Evolutionary conservation across 2,113 vertebrate genomes (phyloP).

Genomic region (Chrysemys picta): DNA sequence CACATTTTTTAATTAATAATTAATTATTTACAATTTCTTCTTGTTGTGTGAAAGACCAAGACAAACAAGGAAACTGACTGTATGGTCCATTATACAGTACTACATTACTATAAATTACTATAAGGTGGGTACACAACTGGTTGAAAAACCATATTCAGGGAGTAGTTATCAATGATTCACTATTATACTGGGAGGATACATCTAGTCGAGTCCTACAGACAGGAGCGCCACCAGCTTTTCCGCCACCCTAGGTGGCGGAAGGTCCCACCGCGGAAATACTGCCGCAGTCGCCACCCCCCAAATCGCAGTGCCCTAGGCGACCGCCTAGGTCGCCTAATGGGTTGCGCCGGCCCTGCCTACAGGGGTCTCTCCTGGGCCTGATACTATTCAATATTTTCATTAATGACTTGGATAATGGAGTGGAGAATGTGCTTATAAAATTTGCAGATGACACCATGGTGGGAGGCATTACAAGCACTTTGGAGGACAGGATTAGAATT

Average conservation of each 20-base stretch:
- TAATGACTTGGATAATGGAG: neutral
- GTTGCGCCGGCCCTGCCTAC: no score
- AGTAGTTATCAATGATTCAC: neutral
- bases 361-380: neutral
- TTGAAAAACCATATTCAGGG: neutral
- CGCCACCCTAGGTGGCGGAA: no score
- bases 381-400: neutral
- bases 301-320: no score
- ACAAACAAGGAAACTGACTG: neutral
- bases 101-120: neutral
- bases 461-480: neutral
- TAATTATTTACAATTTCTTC: neutral
- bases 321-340: no score
- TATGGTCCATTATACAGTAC: accelerated
- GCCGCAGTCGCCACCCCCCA: no score
- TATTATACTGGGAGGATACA: neutral
- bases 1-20: neutral
- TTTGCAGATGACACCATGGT: neutral
- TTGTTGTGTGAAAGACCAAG: accelerated
- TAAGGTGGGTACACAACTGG: neutral
- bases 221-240: no score
- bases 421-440: neutral
- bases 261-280: no score
- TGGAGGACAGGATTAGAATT: neutral
- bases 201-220: neutral